Evolutionary conservation across 2,113 vertebrate genomes (phyloP), one percentile per base, ranked within the genome.

Genomic region (Phasianus colchicus): DNA sequence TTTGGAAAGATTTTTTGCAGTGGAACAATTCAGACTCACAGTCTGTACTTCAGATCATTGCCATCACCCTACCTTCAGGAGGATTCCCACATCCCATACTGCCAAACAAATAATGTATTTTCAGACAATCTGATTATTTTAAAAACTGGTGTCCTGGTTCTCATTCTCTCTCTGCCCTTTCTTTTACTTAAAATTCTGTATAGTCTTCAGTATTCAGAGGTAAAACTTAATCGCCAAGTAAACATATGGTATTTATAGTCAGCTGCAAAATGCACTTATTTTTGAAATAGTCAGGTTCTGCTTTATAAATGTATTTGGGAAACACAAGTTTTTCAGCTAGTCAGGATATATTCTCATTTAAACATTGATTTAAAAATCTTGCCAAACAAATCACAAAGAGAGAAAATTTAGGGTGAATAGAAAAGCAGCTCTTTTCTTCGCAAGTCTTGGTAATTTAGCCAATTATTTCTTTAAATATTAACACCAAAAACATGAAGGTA

Each of bases 291-390:
- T 89, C 85, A 88, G 92, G 77, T 92, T 43, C 12, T 88, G 12
- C 76, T 97, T 97, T 89, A 93, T 86, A 97, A 97, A 93, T 54
- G 65, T 83, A 78, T 95, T 96, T 94, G 74, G 74, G 89, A 97
- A 97, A 93, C 86, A 92, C 58, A 92, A 91, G 57, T 20, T 20
- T 91, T 96, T 95, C 85, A 92, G 63, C 86, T 32, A 7, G 92
- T 97, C 83, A 91, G 89, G 71, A 93, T 3, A 3, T 95, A 97
- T 96, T 97, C 82, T 71, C 97, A 69, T 92, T 96, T 95, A 97
- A 97, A 95, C 63, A 94, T 30, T 95, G 89, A 95, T 95, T 91
- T 95, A 74, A 96, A 97, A 97, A 78, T 19, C 58, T 94, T 96
- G 94, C 90, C 92, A 97, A 97, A 65, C 60, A 90, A 94, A 97